Evolutionary conservation across 2,797 vertebrate genomes (phyloP).

Genomic region (Micropoecilia bifurca): DNA sequence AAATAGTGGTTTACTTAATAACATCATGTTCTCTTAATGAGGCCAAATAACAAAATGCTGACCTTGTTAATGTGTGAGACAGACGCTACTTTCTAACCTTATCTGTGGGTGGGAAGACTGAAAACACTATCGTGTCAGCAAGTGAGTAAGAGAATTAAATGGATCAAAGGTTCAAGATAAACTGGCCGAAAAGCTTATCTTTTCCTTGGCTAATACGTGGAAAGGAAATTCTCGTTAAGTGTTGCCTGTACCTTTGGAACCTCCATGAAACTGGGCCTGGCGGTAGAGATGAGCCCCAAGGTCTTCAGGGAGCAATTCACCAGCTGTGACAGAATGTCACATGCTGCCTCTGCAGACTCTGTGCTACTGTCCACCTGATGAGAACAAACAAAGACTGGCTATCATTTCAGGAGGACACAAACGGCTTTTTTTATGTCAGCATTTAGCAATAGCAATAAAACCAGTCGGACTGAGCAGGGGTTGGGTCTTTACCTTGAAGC

Average conservation of each 20-base stretch:
- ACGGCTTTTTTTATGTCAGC: background rate
- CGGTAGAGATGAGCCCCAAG: constrained; percentile 96
- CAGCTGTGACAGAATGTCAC: constrained; percentile 96
- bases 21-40: constrained; percentile 13
- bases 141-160: background rate
- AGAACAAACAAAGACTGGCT: constrained; percentile 19
- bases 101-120: constrained; percentile 6
- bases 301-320: constrained; percentile 99
- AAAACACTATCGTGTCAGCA: background rate
- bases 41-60: constrained; percentile 2
- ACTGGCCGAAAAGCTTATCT: background rate
- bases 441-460: background rate
- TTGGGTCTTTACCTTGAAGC: constrained; percentile 90
- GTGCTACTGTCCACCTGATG: constrained; percentile 97
- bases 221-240: background rate
- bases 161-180: background rate
- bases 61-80: background rate
- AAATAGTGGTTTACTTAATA: constrained; percentile 7
- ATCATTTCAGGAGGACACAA: background rate
- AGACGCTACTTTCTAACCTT: constrained; percentile 11
- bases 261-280: constrained; percentile 98
- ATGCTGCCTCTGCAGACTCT: constrained; percentile 97
- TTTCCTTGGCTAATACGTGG: constrained; percentile 3
- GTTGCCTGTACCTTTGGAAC: constrained; percentile 90
- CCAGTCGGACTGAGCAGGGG: background rate